These are phyloP conservation scores for Enteromius afrohamiltoni DNA, from an alignment of 2,797 vertebrate species.

Conservation along the genomic window DNA sequence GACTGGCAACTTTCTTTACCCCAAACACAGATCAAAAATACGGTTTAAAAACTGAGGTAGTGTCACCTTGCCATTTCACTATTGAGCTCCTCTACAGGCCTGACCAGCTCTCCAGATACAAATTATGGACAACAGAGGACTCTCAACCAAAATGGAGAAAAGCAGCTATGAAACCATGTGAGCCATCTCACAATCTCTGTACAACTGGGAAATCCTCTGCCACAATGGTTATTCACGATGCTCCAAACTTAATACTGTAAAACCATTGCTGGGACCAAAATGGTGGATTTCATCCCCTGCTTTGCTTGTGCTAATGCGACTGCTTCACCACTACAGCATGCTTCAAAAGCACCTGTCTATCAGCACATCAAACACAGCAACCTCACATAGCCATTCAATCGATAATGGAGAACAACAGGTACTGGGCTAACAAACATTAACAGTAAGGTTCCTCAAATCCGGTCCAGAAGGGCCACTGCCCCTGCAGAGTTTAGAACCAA, in stretches of 20 bases:
- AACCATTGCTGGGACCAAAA: constrained; percentile 57
- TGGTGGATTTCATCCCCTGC: constrained; percentile 53
- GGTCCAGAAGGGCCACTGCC: background rate
- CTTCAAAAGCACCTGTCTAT: constrained; percentile 10
- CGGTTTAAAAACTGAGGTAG: background rate
- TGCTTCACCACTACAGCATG: background rate
- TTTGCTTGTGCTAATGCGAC: constrained; percentile 4
- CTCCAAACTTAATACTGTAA: constrained; percentile 50
- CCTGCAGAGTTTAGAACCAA: constrained; percentile 15
- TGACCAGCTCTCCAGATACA: constrained; percentile 17
- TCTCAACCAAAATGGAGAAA: constrained; percentile 55
- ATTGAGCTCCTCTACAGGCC: constrained; percentile 1
- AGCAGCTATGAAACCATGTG: constrained; percentile 23
- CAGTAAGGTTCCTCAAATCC: background rate
- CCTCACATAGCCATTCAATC: constrained; percentile 11
- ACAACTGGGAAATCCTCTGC: constrained; percentile 38
- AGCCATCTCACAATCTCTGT: constrained; percentile 31
- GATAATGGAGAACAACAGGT: background rate
- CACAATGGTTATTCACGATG: constrained; percentile 36
- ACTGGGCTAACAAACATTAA: constrained; percentile 18
- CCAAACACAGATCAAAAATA: constrained; percentile 5
- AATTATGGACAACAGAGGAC: constrained; percentile 34
- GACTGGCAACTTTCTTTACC: background rate
- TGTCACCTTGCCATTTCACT: constrained; percentile 13
- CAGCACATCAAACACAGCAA: constrained; percentile 6